Percentiles rank a stretch among this genome's conserved stretches.
Conservation (phyloP, 2,888 invertebrate genomes). For the Euplagia quadripunctaria region DNA sequence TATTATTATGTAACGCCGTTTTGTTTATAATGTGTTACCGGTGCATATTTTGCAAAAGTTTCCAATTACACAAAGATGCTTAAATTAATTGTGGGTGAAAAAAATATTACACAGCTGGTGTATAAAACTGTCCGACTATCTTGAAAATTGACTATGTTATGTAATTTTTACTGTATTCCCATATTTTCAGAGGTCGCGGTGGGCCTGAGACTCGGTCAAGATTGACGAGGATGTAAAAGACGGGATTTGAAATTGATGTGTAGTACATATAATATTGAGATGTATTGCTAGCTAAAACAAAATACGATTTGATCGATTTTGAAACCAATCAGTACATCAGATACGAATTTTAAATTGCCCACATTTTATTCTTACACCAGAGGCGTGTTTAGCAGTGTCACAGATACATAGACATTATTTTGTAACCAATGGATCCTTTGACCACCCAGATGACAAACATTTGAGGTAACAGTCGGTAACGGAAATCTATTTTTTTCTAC, state of each 20-base stretch:
- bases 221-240: neutral
- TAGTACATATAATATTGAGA: neutral
- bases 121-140: neutral
- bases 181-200: neutral
- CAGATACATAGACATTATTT: too few relatives aligned
- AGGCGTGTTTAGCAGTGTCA: too few relatives aligned
- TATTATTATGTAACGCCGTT: neutral
- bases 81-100: neutral
- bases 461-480: too few relatives aligned
- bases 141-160: neutral
- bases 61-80: neutral
- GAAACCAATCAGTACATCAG: too few relatives aligned
- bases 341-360: too few relatives aligned
- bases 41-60: neutral
- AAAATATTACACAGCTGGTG: neutral
- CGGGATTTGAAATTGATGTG: too few relatives aligned
- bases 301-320: too few relatives aligned
- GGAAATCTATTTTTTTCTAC: too few relatives aligned
- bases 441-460: too few relatives aligned
- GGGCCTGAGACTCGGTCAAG: neutral
- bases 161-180: neutral
- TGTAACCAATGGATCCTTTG: too few relatives aligned
- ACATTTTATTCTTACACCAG: too few relatives aligned
- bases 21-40: constrained; percentile 2
- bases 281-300: neutral